A percentile compares a stretch with the other conserved stretches of the same genome.
These are phyloP conservation scores for Ataeniobius toweri DNA, from an alignment of 2,797 vertebrate genomes.

Conservation along the genomic window DNA sequence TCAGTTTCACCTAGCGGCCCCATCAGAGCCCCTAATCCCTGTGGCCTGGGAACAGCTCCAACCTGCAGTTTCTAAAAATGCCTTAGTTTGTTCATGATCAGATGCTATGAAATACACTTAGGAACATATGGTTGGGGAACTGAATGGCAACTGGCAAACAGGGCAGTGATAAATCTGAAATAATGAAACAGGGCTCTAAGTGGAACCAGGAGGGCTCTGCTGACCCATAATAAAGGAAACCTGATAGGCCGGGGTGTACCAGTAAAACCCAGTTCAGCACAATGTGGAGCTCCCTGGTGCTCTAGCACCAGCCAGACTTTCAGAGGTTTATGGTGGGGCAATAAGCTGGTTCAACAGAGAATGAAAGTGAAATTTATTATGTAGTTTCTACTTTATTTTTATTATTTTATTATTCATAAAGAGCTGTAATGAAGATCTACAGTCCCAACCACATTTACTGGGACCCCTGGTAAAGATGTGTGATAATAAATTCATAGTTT, in stretches of 20 bases:
- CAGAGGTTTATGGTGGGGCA: background rate
- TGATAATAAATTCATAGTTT: background rate
- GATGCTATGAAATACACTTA: slow-evolving; percentile 66
- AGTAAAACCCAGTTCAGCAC: slow-evolving; percentile 56
- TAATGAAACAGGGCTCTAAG: slow-evolving; percentile 80
- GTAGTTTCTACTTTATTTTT: slow-evolving; percentile 17
- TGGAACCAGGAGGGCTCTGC: slow-evolving; percentile 73
- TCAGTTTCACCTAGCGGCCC: slow-evolving; percentile 43
- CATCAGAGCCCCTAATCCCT: slow-evolving; percentile 55
- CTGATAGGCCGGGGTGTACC: slow-evolving; percentile 54
- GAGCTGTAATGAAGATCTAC: slow-evolving; percentile 18
- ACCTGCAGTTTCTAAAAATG: slow-evolving; percentile 52
- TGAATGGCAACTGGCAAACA: slow-evolving; percentile 71
- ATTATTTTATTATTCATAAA: slow-evolving; percentile 9
- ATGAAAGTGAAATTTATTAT: slow-evolving; percentile 3
- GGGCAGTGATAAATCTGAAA: slow-evolving; percentile 81
- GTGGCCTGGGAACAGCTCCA: slow-evolving; percentile 65
- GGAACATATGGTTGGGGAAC: slow-evolving; percentile 48
- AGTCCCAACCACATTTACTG: background rate
- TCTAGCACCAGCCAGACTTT: slow-evolving; percentile 50
- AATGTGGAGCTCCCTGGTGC: slow-evolving; percentile 60
- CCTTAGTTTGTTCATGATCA: slow-evolving; percentile 63
- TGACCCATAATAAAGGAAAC: slow-evolving; percentile 68
- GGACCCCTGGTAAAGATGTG: background rate
- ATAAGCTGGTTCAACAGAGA: slow-evolving; percentile 16